Evolutionary conservation across 1,140 invertebrate species (phyloP), one percentile per base, ranked within the genome.

Genomic region (Atta texana): DNA sequence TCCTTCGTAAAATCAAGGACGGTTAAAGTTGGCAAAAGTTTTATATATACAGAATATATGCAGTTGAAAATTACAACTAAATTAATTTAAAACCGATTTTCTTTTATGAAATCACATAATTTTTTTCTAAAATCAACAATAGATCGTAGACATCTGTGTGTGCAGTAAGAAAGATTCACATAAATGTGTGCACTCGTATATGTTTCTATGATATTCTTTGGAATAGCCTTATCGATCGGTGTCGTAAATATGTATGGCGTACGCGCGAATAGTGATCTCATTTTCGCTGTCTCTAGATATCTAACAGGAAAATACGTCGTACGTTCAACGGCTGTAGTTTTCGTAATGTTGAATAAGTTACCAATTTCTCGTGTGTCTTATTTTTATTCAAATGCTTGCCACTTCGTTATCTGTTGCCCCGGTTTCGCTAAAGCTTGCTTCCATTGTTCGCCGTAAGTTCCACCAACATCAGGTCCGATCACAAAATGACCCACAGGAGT

Each of bases 401-500:
- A 95, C 90, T 95, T 95, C 0, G 93, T 89, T 71, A 95, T 90
- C 85, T 92, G 91, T 55, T 95, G 93, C 31, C 95, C 95, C 44
- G 95, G 94, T 87, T 95, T 95, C 16, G 94, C 88, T 44, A 95
- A 66, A 57, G 95, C 94, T 90, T 95, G 94, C 80, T 95, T 95
- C 95, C 94, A 95, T 57, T 95, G 94, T 77, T 95, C 95, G 10
- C 91, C 92, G 71, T 94, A 95, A 12, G 88, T 59, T 69, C 95
- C 95, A 64, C 92, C 94, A n/a, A 94, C 94, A 69, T 95, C 94
- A 59, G 95, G 92, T 34, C 95, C 95, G 72, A 96, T 94, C 24
- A 95, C 94, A 64, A 96, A 95, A 81, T 95, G 95, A 1, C 96
- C 96, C 14, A 96, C 92, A 31, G 96, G 94, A 7, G 95, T 92